A percentile compares a stretch with the other conserved stretches of the same genome.
phyloP scores from a whole-genome alignment of 2,113 vertebrate species.

The Sander lucioperca region DNA sequence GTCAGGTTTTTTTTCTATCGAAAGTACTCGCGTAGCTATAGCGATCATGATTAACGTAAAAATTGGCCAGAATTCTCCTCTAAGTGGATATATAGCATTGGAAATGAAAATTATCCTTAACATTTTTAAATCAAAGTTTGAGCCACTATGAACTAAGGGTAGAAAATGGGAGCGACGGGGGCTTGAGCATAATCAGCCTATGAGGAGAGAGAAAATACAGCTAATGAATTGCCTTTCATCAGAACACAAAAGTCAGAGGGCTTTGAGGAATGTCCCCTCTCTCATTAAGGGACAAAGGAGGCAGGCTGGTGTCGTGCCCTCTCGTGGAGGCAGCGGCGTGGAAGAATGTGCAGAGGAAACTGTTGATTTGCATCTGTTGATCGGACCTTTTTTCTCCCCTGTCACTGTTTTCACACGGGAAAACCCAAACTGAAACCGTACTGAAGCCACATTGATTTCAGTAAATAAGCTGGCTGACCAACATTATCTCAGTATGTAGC shows the following conservation, averaged over 20 bases:
- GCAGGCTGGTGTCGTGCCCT: slow-evolving; percentile 14
- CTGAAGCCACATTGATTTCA: neutral
- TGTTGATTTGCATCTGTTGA: slow-evolving; percentile 53
- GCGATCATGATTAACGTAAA: too few relatives aligned
- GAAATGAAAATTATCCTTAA: too few relatives aligned
- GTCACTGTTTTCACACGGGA: slow-evolving; percentile 14
- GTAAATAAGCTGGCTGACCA: neutral
- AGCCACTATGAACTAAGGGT: neutral
- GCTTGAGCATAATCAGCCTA: slow-evolving; percentile 38
- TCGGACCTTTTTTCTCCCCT: neutral
- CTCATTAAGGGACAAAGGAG: slow-evolving; percentile 57
- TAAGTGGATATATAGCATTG: too few relatives aligned
- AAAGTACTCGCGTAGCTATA: too few relatives aligned
- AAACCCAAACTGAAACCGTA: slow-evolving; percentile 8
- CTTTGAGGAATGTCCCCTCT: slow-evolving; percentile 68
- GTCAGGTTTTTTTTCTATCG: too few relatives aligned
- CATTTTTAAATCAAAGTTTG: neutral
- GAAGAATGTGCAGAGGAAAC: slow-evolving; percentile 51
- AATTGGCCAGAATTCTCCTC: too few relatives aligned
- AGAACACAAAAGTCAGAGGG: slow-evolving; percentile 58
- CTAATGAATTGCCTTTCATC: slow-evolving; percentile 74
- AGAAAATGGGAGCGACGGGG: slow-evolving; percentile 5
- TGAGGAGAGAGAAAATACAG: slow-evolving; percentile 49
- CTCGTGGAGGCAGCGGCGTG: slow-evolving; percentile 36
- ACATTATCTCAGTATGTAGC: neutral